These are phyloP conservation scores for Thamnaconus septentrionalis DNA, from an alignment of 2,113 vertebrate genomes.

Conservation along the genomic window DNA sequence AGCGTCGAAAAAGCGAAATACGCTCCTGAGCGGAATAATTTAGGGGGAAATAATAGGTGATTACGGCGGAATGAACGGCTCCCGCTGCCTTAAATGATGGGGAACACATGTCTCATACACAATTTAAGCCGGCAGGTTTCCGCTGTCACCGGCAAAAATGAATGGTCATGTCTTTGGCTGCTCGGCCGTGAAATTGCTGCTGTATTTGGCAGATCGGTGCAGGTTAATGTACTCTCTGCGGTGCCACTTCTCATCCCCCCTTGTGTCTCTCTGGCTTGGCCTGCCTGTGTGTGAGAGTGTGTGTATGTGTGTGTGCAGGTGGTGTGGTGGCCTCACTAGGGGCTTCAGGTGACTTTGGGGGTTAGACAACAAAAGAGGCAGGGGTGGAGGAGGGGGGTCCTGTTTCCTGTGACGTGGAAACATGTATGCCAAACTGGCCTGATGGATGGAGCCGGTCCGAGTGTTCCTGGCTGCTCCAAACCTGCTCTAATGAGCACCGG, in stretches of 20 bases:
- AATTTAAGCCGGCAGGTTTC: conserved; percentile 41
- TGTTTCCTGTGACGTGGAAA: conserved; percentile 42
- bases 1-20: no score
- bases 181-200: conserved; percentile 76
- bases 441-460: conserved; percentile 29
- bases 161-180: conserved; percentile 70
- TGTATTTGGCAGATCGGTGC: conserved; percentile 66
- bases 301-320: no score
- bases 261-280: conserved; percentile 13
- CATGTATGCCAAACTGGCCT: conserved; percentile 31
- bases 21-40: no score
- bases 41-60: no score
- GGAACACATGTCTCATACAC: conserved; percentile 37
- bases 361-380: conserved; percentile 32
- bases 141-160: conserved; percentile 60
- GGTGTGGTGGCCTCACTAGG: no score
- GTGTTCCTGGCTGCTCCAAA: conserved; percentile 41
- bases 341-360: no score
- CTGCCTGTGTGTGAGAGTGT: not conserved
- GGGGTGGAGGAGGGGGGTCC: conserved; percentile 39
- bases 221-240: conserved; percentile 68
- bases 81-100: conserved; percentile 34
- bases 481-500: conserved; percentile 1
- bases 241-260: conserved; percentile 36
- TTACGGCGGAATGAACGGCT: conserved; percentile 6